Percentiles rank a stretch among this genome's conserved stretches.
Conservation (phyloP, 1,140 invertebrate genomes). For the Euura lappo region DNA sequence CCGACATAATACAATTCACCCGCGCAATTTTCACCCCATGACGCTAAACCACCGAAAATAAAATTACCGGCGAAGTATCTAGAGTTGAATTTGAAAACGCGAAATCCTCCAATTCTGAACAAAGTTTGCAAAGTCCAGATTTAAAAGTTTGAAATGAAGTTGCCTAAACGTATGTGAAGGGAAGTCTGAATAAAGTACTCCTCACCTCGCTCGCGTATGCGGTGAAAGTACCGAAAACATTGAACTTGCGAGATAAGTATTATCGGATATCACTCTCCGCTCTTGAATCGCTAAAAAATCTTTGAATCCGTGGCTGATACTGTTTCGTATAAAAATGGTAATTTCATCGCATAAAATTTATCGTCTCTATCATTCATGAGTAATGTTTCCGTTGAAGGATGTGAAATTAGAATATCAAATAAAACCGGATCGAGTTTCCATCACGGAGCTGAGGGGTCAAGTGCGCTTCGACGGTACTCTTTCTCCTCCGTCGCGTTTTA, state of each 20-base stretch:
- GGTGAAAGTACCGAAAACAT: neutral
- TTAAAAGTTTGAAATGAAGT: neutral
- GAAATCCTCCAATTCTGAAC: neutral
- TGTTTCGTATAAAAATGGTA: no score
- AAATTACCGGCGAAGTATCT: neutral
- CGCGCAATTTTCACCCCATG: neutral
- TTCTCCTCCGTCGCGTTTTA: neutral
- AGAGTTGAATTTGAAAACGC: neutral
- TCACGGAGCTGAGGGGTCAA: no score
- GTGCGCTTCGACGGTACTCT: no score
- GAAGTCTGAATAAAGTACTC: neutral
- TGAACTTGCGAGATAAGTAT: neutral
- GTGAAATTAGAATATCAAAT: no score
- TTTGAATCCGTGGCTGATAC: no score
- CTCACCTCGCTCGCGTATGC: neutral
- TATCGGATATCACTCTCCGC: no score
- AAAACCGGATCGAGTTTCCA: no score
- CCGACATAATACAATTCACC: neutral
- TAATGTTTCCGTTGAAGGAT: no score
- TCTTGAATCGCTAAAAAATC: no score
- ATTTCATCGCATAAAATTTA: no score
- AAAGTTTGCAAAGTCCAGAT: slow-evolving; percentile 1
- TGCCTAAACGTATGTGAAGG: neutral
- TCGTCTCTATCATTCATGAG: no score
- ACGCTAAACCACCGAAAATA: neutral